Percentiles rank a stretch among this genome's conserved stretches.
phyloP scores from a whole-genome alignment of 2,113 vertebrate genomes.

The Nesogale talazaci region DNA sequence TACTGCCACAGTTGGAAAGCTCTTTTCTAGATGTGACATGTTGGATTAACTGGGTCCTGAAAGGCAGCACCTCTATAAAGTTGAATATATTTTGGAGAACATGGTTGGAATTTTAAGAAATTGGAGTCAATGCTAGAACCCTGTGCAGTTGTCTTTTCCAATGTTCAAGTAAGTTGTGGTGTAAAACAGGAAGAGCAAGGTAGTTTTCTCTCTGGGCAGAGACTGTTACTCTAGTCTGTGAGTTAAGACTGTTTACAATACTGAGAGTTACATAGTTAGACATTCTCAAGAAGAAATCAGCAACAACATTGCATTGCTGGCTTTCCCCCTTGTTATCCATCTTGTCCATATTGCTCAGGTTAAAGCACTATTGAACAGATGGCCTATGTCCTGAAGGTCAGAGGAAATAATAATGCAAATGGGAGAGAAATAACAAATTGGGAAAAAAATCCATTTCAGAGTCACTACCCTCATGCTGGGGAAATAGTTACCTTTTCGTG shows the following conservation, averaged over 20 bases:
- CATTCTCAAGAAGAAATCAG: background rate
- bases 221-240: background rate
- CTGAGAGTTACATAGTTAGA: background rate
- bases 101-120: conserved; percentile 76
- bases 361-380: conserved; percentile 30
- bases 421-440: background rate
- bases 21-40: conserved; percentile 60
- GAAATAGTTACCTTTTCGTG: background rate
- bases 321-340: background rate
- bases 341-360: background rate
- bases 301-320: background rate
- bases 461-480: background rate
- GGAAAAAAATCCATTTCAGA: background rate
- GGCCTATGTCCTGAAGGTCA: conserved; percentile 19
- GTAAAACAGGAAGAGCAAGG: background rate
- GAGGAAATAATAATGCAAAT: background rate
- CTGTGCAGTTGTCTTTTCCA: background rate
- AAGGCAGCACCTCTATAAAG: conserved; percentile 48
- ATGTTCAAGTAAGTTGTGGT: background rate
- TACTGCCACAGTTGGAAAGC: conserved; percentile 76
- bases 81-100: conserved; percentile 60
- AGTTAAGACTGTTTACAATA: background rate
- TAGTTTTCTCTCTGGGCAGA: background rate
- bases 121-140: conserved; percentile 37
- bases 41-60: conserved; percentile 67